phyloP scores from a whole-genome alignment of 2,113 vertebrate genomes.

The Pomatostomus ruficeps region DNA sequence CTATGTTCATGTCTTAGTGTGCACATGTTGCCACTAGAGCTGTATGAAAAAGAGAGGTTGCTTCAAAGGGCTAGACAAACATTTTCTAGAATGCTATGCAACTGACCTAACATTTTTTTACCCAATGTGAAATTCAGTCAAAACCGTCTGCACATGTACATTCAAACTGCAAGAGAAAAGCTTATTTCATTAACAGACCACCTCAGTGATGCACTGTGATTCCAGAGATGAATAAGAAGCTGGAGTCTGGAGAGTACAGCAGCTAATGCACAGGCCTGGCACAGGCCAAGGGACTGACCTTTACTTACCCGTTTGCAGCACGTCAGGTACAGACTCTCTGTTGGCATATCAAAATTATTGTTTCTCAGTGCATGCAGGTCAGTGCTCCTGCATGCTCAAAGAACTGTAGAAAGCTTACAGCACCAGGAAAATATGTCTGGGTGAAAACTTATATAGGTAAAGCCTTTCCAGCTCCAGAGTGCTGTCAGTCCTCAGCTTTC shows the following conservation, averaged over 20 bases:
- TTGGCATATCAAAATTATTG: background rate
- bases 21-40: background rate
- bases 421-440: slow-evolving; percentile 37
- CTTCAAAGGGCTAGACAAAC: background rate
- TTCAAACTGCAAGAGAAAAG: background rate
- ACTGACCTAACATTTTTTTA: background rate
- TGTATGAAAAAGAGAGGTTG: background rate
- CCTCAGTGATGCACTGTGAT: background rate
- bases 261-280: background rate
- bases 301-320: background rate
- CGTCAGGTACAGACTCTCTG: background rate
- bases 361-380: background rate
- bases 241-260: background rate
- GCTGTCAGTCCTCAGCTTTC: background rate
- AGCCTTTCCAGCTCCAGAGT: background rate
- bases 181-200: background rate
- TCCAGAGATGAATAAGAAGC: background rate
- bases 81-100: background rate
- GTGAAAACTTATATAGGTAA: slow-evolving; percentile 40
- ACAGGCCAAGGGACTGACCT: background rate
- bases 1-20: background rate
- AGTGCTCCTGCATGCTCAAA: background rate
- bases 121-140: background rate
- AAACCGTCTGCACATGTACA: background rate
- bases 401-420: slow-evolving; percentile 6